Percentiles rank a stretch among this genome's conserved stretches.
Evolutionary conservation across 2,888 invertebrate genomes (phyloP).

Genomic region (Neoascia interrupta): DNA sequence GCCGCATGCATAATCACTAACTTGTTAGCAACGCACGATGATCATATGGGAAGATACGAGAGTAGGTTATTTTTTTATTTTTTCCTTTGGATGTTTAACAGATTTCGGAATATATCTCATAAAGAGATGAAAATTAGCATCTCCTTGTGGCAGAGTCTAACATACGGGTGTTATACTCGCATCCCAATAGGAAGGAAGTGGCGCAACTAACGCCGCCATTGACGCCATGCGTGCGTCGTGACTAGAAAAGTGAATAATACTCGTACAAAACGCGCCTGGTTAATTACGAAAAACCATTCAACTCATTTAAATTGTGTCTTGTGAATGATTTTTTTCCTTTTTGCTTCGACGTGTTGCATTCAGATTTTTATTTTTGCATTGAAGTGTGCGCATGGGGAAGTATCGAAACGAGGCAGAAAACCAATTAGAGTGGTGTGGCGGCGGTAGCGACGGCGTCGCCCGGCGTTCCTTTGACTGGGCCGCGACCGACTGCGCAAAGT

Average conservation of each 20-base stretch:
- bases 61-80: neutral
- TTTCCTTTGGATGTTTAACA: neutral
- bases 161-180: slow-evolving; percentile 11
- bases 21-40: slow-evolving; percentile 55
- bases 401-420: slow-evolving; percentile 48
- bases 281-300: slow-evolving; percentile 62
- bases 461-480: slow-evolving; percentile 53
- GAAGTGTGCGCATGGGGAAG: neutral
- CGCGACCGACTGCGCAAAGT: slow-evolving; percentile 28
- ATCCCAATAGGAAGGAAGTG: slow-evolving; percentile 33
- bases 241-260: slow-evolving; percentile 25
- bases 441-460: slow-evolving; percentile 1
- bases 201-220: slow-evolving; percentile 31
- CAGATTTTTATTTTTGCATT: slow-evolving; percentile 33
- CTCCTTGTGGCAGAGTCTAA: slow-evolving; percentile 47
- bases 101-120: slow-evolving; percentile 40
- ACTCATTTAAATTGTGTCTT: slow-evolving; percentile 52
- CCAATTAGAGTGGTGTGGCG: slow-evolving; percentile 49
- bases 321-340: slow-evolving; percentile 7
- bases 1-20: slow-evolving; percentile 66
- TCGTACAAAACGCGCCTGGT: neutral
- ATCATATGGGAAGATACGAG: slow-evolving; percentile 12
- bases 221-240: slow-evolving; percentile 41
- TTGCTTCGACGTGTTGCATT: too few species aligned
- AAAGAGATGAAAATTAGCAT: slow-evolving; percentile 60